These are phyloP conservation scores for Drosophila chauvacae DNA, from an alignment of 1,140 invertebrate genomes.

Conservation along the genomic window DNA sequence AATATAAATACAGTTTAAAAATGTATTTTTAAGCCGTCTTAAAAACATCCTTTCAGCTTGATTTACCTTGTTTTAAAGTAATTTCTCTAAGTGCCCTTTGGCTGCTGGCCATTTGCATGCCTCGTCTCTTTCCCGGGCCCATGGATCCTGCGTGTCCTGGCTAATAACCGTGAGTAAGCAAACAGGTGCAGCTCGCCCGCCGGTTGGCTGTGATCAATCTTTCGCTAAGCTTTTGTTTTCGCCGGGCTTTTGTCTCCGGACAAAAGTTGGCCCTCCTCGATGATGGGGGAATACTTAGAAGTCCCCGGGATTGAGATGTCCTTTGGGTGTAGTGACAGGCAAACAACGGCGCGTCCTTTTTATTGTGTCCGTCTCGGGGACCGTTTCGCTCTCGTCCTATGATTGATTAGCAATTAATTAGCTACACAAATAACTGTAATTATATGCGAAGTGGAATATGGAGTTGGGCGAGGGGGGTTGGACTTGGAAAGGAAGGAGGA, in stretches of 20 bases:
- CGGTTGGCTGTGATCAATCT: conserved; percentile 73
- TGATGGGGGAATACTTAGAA: conserved; percentile 63
- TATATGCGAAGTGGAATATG: conserved; percentile 58
- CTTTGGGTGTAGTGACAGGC: conserved; percentile 50
- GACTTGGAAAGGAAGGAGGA: background rate
- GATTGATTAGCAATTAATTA: conserved; percentile 84
- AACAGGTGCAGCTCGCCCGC: conserved; percentile 65
- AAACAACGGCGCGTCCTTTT: conserved; percentile 67
- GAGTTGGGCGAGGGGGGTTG: background rate
- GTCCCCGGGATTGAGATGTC: conserved; percentile 72
- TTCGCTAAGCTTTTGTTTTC: conserved; percentile 81
- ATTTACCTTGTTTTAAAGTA: no score
- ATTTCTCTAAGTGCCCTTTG: background rate
- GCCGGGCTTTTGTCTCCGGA: conserved; percentile 75
- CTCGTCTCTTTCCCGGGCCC: background rate
- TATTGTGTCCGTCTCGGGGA: conserved; percentile 50
- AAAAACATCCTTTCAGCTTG: background rate
- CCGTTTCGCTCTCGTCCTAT: conserved; percentile 58
- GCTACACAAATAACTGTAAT: conserved; percentile 83
- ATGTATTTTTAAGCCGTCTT: no score
- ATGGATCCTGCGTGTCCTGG: conserved; percentile 49
- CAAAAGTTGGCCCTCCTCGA: conserved; percentile 27
- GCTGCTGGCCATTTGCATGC: conserved; percentile 65
- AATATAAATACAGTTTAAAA: background rate
- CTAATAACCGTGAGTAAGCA: conserved; percentile 82